Evolutionary conservation across 2,797 vertebrate species (phyloP).

Genomic region (Pelobates cultripes): DNA sequence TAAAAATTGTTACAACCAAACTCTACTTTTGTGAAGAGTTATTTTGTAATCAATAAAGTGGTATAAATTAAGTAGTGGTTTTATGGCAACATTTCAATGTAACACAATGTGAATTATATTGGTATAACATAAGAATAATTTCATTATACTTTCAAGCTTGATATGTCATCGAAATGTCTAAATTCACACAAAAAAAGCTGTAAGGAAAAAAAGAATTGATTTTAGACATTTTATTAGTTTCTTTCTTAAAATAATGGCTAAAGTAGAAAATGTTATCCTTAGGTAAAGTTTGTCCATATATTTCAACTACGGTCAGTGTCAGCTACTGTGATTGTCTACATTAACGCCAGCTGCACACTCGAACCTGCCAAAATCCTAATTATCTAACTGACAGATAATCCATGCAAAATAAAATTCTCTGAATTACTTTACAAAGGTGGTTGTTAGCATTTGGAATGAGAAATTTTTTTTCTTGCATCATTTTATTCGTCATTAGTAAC

Average conservation of each 20-base stretch:
- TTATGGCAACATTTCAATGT: no score
- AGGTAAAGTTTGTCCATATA: slow-evolving; percentile 12
- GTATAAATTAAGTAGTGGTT: no score
- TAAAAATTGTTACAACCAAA: no score
- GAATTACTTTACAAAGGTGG: not conserved
- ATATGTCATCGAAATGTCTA: no score
- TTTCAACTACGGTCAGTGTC: slow-evolving; percentile 10
- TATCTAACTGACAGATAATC: slow-evolving; percentile 5
- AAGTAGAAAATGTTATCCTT: not conserved
- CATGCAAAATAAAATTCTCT: not conserved
- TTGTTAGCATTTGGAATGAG: not conserved
- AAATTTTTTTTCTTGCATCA: not conserved
- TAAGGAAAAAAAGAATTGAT: no score
- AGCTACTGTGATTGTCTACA: slow-evolving; percentile 1
- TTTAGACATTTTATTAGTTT: not conserved
- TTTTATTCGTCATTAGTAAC: not conserved
- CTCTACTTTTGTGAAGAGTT: no score
- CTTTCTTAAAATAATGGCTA: not conserved
- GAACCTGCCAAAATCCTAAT: not conserved
- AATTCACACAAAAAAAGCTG: no score
- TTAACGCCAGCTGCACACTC: not conserved
- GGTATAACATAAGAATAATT: no score
- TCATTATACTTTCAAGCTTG: no score
- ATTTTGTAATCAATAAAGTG: no score
- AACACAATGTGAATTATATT: no score